A percentile compares a stretch with the other conserved stretches of the same genome.
Evolutionary conservation across 2,113 vertebrate genomes (phyloP).

Genomic region (Ciconia maguari): DNA sequence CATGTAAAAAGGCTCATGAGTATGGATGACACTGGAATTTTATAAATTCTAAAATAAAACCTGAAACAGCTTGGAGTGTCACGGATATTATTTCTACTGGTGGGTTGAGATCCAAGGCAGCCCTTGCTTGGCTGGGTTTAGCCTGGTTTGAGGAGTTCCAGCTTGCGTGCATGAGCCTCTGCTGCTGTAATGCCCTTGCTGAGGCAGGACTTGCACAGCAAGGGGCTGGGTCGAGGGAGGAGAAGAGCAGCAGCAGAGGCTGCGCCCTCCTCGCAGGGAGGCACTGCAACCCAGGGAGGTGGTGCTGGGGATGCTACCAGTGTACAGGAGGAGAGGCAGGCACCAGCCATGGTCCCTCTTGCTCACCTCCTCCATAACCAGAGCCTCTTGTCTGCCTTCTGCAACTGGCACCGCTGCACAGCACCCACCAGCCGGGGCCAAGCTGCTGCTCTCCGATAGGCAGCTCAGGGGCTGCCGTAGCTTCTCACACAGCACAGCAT

Average conservation of each 20-base stretch:
- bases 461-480: fast-evolving
- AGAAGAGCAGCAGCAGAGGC: background rate
- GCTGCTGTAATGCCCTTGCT: fast-evolving
- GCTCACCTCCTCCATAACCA: fast-evolving
- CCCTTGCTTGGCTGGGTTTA: background rate
- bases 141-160: background rate
- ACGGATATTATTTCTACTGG: background rate
- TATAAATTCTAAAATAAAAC: conserved; percentile 94
- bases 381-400: background rate
- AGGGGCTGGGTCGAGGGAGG: fast-evolving
- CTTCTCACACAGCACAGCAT: background rate
- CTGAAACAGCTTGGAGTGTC: conserved; percentile 59
- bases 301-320: background rate
- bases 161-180: fast-evolving
- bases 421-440: fast-evolving
- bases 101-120: background rate
- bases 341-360: background rate
- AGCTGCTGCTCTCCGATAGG: fast-evolving
- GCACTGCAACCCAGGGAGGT: too few species aligned
- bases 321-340: background rate
- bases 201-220: fast-evolving
- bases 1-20: conserved; percentile 83
- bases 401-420: fast-evolving
- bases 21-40: conserved; percentile 95
- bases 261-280: fast-evolving